phyloP scores from a whole-genome alignment of 1,140 invertebrate genomes.

The Macrobrachium nipponense region DNA sequence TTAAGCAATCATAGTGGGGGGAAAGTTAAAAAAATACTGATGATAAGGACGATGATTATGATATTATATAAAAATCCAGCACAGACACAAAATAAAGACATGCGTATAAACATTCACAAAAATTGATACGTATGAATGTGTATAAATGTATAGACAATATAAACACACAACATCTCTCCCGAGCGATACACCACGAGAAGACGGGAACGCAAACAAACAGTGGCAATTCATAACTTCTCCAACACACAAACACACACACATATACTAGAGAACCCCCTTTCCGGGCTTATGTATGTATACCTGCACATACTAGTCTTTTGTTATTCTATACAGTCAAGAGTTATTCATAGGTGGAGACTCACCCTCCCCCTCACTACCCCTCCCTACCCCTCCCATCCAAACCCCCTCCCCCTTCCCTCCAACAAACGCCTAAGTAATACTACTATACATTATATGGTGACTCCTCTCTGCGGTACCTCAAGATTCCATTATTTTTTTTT shows the following conservation, averaged over 20 bases:
- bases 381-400: not conserved
- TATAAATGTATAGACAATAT: not conserved
- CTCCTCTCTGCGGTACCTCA: not conserved
- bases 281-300: not conserved
- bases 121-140: not conserved
- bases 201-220: too few relatives aligned
- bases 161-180: too few relatives aligned
- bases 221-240: too few relatives aligned
- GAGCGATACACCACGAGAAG: too few relatives aligned
- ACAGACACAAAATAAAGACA: conserved; percentile 16
- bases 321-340: not conserved
- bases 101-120: not conserved
- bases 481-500: too few relatives aligned
- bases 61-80: not conserved
- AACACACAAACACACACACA: too few relatives aligned
- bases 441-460: too few relatives aligned
- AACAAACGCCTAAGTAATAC: not conserved
- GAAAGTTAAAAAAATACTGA: too few relatives aligned
- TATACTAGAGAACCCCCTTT: not conserved
- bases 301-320: not conserved
- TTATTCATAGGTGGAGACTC: not conserved
- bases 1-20: too few relatives aligned
- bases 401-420: not conserved
- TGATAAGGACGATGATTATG: too few relatives aligned
- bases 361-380: not conserved